phyloP scores from a whole-genome alignment of 2,888 invertebrate species.

The Habrosyne pyritoides region DNA sequence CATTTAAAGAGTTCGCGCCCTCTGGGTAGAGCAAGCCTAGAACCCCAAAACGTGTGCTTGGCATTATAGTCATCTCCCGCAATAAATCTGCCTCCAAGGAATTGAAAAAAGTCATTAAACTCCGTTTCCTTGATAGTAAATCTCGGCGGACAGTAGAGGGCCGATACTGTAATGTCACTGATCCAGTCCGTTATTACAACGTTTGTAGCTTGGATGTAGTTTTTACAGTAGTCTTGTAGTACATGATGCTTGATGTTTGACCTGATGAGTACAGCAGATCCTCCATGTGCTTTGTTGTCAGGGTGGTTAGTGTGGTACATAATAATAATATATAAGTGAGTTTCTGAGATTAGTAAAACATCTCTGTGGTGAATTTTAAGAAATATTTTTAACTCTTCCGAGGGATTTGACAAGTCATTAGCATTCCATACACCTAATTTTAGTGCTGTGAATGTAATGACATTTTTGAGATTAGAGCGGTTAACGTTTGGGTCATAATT shows the following conservation, averaged over 20 bases:
- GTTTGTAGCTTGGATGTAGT: conserved; percentile 22
- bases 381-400: conserved; percentile 17
- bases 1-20: conserved; percentile 16
- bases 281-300: conserved; percentile 24
- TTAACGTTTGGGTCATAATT: conserved; percentile 3
- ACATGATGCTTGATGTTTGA: conserved; percentile 17
- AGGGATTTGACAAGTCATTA: conserved; percentile 20
- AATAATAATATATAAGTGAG: conserved; percentile 34
- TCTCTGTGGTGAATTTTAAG: conserved; percentile 17
- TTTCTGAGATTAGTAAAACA: conserved; percentile 15
- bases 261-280: conserved; percentile 22
- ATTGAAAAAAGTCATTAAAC: not conserved
- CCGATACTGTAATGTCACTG: conserved; percentile 12
- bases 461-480: conserved; percentile 1
- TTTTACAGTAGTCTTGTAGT: conserved; percentile 12
- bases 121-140: not conserved
- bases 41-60: conserved; percentile 11
- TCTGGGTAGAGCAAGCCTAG: conserved; percentile 11
- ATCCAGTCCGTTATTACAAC: conserved; percentile 11
- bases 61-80: not conserved
- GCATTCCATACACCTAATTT: conserved; percentile 16
- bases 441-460: conserved; percentile 7
- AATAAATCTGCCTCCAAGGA: not conserved
- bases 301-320: conserved; percentile 38
- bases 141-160: conserved; percentile 16